Conservation (phyloP, 2,113 vertebrate species). For the Acrocephalus arundinaceus region DNA sequence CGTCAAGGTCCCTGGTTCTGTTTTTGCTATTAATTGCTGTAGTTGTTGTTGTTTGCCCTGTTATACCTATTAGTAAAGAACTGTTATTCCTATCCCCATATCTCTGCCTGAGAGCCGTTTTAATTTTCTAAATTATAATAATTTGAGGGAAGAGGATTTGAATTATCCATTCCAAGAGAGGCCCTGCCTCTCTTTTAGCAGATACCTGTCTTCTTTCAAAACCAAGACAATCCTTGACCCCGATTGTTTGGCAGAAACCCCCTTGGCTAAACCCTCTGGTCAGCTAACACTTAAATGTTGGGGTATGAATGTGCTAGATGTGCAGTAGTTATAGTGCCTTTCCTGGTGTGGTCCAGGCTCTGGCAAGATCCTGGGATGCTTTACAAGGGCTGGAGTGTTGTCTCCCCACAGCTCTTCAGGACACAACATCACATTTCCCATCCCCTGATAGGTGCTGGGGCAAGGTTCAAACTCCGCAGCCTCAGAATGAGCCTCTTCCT, state of each 20-base stretch:
- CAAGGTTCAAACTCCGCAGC: accelerated
- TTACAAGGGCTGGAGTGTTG: neutral
- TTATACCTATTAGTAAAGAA: too few relatives aligned
- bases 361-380: neutral
- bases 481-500: accelerated
- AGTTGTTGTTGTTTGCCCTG: too few relatives aligned
- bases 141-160: too few relatives aligned
- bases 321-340: neutral
- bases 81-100: too few relatives aligned
- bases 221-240: neutral
- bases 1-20: too few relatives aligned
- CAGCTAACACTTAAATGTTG: neutral
- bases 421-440: neutral
- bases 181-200: too few relatives aligned
- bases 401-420: neutral
- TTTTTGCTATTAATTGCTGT: too few relatives aligned
- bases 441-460: neutral
- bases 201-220: too few relatives aligned
- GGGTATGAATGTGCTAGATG: neutral
- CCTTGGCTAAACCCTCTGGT: neutral
- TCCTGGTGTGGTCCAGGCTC: neutral
- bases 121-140: too few relatives aligned
- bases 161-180: too few relatives aligned
- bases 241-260: neutral
- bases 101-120: too few relatives aligned